Conservation (phyloP, 2,888 invertebrate species). For the Amaurobius ferox region DNA sequence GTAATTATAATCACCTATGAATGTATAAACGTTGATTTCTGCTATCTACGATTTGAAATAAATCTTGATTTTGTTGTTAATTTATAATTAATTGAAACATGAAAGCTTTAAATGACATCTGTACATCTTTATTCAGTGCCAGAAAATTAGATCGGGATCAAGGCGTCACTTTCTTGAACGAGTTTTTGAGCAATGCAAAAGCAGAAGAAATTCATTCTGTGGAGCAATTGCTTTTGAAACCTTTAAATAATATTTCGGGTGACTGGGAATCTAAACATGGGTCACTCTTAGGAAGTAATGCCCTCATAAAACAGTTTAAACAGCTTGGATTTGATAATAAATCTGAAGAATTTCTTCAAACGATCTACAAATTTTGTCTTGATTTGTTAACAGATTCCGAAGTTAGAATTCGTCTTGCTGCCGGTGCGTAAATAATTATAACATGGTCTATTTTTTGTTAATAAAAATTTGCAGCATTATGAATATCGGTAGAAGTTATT, state of each 20-base stretch:
- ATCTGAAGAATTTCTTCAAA: conserved; percentile 76
- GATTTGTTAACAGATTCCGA: conserved; percentile 78
- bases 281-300: conserved; percentile 78
- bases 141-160: conserved; percentile 77
- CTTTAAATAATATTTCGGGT: conserved; percentile 74
- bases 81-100: too few species aligned
- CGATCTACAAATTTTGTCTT: conserved; percentile 75
- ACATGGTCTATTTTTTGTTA: too few species aligned
- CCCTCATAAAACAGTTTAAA: conserved; percentile 75
- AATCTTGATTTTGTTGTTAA: too few species aligned
- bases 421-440: conserved; percentile 76
- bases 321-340: conserved; percentile 62
- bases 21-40: too few species aligned
- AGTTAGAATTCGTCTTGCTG: conserved; percentile 78
- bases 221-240: conserved; percentile 74
- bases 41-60: too few species aligned
- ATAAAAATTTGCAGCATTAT: too few species aligned
- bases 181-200: conserved; percentile 66
- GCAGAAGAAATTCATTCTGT: conserved; percentile 72
- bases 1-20: too few species aligned
- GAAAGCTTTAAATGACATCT: conserved; percentile 35
- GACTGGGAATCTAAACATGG: conserved; percentile 79
- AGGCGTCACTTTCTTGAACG: conserved; percentile 75
- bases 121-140: conserved; percentile 74
- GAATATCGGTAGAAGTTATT: too few species aligned